Percentiles rank a stretch among this genome's conserved stretches.
These are phyloP conservation scores for Alces alces DNA, from an alignment of 2,113 vertebrate species.

Conservation along the genomic window DNA sequence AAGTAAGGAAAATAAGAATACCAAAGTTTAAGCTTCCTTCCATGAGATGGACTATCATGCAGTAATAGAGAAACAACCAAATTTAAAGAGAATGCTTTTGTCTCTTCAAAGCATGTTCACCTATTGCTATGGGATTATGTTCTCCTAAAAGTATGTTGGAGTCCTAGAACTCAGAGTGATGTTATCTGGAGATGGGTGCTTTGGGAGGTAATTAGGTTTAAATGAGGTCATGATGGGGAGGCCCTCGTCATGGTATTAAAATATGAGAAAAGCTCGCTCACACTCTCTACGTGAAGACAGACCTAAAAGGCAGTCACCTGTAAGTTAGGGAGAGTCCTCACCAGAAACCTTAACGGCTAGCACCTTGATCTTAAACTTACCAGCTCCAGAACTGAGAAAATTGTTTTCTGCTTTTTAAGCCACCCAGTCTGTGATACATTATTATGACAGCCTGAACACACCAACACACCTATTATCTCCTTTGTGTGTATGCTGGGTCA, in stretches of 20 bases:
- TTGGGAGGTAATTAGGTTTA: neutral
- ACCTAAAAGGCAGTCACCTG: neutral
- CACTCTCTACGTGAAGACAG: neutral
- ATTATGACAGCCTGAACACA: neutral
- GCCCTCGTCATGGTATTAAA: neutral
- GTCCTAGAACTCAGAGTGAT: neutral
- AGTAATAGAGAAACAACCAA: neutral
- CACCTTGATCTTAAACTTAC: neutral
- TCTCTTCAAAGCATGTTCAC: neutral
- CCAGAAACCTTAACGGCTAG: neutral
- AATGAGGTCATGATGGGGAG: neutral
- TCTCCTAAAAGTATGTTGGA: neutral
- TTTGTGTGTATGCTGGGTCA: neutral
- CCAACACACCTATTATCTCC: neutral
- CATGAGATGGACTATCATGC: neutral
- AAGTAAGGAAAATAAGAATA: neutral
- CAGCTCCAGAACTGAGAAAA: neutral
- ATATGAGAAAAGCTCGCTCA: neutral
- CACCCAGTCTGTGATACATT: neutral
- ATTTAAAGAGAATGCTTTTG: neutral
- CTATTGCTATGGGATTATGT: neutral
- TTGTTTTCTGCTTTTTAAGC: neutral
- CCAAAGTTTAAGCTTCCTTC: neutral
- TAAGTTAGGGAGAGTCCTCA: neutral
- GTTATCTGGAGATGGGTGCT: neutral